A percentile compares a stretch with the other conserved stretches of the same genome.
Evolutionary conservation across 2,797 vertebrate species (phyloP).

Genomic region (Amazonetta brasiliensis): DNA sequence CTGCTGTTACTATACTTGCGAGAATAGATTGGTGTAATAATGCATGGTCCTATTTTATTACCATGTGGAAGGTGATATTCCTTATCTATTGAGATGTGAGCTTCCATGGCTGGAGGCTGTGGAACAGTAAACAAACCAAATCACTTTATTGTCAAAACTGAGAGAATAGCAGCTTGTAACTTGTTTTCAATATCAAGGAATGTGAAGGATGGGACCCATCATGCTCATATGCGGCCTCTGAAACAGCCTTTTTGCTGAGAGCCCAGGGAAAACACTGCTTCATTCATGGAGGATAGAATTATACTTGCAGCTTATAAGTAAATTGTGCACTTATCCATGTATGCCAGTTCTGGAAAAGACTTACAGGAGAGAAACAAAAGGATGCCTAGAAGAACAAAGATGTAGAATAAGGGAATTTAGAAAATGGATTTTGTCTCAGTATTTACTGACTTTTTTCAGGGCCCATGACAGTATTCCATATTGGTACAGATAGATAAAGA

Average conservation of each 20-base stretch:
- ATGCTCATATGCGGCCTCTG: not conserved
- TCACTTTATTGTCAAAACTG: not conserved
- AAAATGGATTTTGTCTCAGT: not conserved
- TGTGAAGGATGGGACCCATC: not conserved
- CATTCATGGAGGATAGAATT: rapidly evolving
- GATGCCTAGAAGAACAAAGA: not conserved
- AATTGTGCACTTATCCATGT: not conserved
- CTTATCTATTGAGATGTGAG: not conserved
- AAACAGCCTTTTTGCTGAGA: not conserved
- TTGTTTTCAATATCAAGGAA: not conserved
- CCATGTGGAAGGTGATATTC: not conserved
- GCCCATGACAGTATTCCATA: no score
- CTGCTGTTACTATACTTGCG: not conserved
- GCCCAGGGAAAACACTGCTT: not conserved
- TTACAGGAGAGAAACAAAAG: not conserved
- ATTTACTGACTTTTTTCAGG: not conserved
- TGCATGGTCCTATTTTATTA: not conserved
- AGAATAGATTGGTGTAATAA: not conserved
- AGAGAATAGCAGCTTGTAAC: not conserved
- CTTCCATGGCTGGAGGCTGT: not conserved
- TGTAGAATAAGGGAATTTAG: not conserved
- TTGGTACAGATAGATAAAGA: not conserved
- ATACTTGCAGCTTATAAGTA: not conserved
- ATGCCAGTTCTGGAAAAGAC: not conserved
- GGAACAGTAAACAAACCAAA: not conserved